Percentiles rank a stretch among this genome's conserved stretches.
These are phyloP conservation scores for Neostethus bicornis DNA, from an alignment of 2,797 vertebrate genomes.

Conservation along the genomic window DNA sequence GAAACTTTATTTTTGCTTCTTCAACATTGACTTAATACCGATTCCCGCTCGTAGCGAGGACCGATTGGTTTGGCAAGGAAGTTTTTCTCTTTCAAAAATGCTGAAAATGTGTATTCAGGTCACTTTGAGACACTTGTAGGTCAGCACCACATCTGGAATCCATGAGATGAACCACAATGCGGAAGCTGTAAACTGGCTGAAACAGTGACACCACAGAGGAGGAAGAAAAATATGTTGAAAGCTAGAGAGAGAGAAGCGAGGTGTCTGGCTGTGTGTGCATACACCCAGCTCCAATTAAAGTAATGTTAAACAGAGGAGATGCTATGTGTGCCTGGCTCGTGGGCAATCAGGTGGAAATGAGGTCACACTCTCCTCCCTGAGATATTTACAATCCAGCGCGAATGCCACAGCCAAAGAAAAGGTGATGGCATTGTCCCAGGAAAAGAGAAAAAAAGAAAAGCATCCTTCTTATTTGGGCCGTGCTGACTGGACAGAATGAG, in stretches of 20 bases:
- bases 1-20: no score
- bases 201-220: slow-evolving; percentile 29
- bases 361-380: slow-evolving; percentile 63
- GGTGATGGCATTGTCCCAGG: slow-evolving; percentile 17
- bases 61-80: slow-evolving; percentile 1
- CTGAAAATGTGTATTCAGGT: slow-evolving; percentile 10
- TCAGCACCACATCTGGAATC: neutral
- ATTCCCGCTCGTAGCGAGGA: no score
- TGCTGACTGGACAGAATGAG: slow-evolving; percentile 70
- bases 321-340: slow-evolving; percentile 20
- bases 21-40: no score
- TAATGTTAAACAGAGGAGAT: slow-evolving; percentile 53
- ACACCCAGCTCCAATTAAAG: slow-evolving; percentile 61
- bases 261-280: slow-evolving; percentile 38
- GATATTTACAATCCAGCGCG: slow-evolving; percentile 67
- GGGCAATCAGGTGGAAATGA: slow-evolving; percentile 63
- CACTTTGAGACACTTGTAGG: slow-evolving; percentile 1
- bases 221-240: slow-evolving; percentile 3
- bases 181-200: slow-evolving; percentile 4
- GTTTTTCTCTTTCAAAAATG: slow-evolving; percentile 5
- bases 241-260: slow-evolving; percentile 12
- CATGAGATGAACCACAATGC: neutral
- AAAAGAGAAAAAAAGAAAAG: slow-evolving; percentile 18
- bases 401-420: slow-evolving; percentile 42
- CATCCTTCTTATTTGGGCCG: slow-evolving; percentile 46